Percentiles rank a stretch among this genome's conserved stretches.
Conservation (phyloP, 2,888 invertebrate species). For the Sminthurinus aureus region DNA sequence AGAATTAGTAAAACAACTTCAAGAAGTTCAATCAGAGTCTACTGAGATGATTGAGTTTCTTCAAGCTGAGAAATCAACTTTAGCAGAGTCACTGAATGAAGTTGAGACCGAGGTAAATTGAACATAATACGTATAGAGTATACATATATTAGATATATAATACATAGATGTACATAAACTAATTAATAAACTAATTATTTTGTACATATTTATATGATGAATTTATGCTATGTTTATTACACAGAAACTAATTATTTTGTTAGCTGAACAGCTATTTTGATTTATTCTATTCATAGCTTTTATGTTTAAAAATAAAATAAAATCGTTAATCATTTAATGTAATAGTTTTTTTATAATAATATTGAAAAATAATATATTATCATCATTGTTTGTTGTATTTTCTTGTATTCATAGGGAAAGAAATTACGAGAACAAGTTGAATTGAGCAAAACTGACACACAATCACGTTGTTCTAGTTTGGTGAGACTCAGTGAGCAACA, state of each 20-base stretch:
- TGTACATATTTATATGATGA: too few species aligned
- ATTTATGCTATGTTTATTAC: too few species aligned
- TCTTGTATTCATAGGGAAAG: conserved; percentile 45
- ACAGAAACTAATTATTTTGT: too few species aligned
- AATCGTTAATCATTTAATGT: not conserved
- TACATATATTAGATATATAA: too few species aligned
- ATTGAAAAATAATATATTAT: not conserved
- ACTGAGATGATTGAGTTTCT: conserved; percentile 87
- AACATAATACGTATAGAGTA: too few species aligned
- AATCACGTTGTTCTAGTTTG: conserved; percentile 49
- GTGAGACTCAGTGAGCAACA: conserved; percentile 58
- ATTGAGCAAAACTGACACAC: conserved; percentile 49
- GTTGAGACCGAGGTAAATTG: conserved; percentile 72
- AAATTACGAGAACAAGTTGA: conserved; percentile 54
- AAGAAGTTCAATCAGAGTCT: conserved; percentile 80
- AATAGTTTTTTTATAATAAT: conserved; percentile 2
- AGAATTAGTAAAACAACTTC: conserved; percentile 74
- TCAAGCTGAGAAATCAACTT: conserved; percentile 82
- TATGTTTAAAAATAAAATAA: too few species aligned
- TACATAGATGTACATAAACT: too few species aligned
- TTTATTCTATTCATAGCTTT: too few species aligned
- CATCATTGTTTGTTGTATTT: conserved; percentile 23
- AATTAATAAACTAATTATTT: too few species aligned
- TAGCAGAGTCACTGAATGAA: conserved; percentile 81
- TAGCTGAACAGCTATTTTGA: too few species aligned